Evolutionary conservation across 2,797 vertebrate genomes (phyloP), one percentile per base, ranked within the genome.

Genomic region (Heterohyrax brucei): DNA sequence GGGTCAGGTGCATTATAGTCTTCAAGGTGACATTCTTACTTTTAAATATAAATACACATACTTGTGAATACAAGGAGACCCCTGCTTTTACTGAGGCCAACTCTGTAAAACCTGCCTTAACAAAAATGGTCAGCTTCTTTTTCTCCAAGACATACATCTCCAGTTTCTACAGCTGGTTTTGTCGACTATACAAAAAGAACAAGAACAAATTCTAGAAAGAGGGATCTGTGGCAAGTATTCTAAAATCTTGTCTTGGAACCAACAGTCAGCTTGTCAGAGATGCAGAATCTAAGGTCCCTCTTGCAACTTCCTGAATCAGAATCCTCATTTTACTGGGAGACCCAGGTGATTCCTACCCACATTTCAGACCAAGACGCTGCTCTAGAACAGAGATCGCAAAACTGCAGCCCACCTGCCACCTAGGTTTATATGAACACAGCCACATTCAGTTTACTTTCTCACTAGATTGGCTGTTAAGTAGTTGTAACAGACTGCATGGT

Each of bases 71-170:
- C 39, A 39, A 84, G 62, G 26, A 72, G 21, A 50, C 22, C 9
- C 64, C 16, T 92, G 24, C 10, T 75, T 89, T 89, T 75, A 75
- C 5, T 18, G 33, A 80, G 48, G 75, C 66, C 73, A 89, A 80
- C 93, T 73, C 73, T 73, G 59, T 59, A 50, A 85, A 80, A 44
- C 10, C 59, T 59, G 30, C 39, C 66, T 85, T 80, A 75, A 89
- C 59, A 44, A 64, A 87, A 68, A 91, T 12, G 28, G 59, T 44
- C 14, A 16, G 16, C 83, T 59, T 78, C 73, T 82, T 66, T 75
- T 83, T 88, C 39, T 70, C 82, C 53, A 73, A 87, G 33, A 75
- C 81, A 87, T 88, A 92, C n/a, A 33, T 46, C 53, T 78, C 53
- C 62, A 8, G 22, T 56, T 56, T 12, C 56, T 89, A 84, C 28